Evolutionary conservation across 2,113 vertebrate genomes (phyloP), one percentile per base, ranked within the genome.

Genomic region (Phylloscopus whistleri): DNA sequence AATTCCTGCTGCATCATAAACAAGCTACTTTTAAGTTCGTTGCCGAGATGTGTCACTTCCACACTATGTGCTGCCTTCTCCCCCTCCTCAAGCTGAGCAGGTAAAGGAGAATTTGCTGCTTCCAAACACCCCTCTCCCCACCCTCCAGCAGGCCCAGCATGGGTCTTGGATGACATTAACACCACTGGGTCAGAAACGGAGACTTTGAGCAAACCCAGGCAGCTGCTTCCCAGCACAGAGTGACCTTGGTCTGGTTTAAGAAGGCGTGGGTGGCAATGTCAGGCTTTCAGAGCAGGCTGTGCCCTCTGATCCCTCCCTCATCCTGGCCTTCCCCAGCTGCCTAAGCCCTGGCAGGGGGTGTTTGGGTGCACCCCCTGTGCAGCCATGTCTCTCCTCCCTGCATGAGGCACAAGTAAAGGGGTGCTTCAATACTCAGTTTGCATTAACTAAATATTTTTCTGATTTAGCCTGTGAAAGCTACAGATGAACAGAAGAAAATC

Each of bases 81-180:
- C 30, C 17, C 7, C 4, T 68, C 39, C 24, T 55, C 24, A 43
- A 46, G 41, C 1, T 63, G 37, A 69, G 69, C 16, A 80, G 51
- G 8, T 21, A 55, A 75, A 90, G 24, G 13, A 70, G 68, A 48
- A 35, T 22, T 27, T 41, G 3, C 46, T 58, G 31, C 46, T 64
- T 89, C 77, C 27, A 56, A 49, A 2, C 3, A 44, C 17, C 7
- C 18, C 8, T n/a, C 43, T 92, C 11, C 59, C 26, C 46, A 51
- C 1, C 5, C 10, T 20, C 8, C 7, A 48, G n/a, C 30, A 46
- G 5, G 20, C 13, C 24, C 5, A 6, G 10, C 0, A 0, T 20
- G 16, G 27, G 10, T 51, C 49, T 19, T 55, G 74, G 39, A 14
- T 52, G 78, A 19, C 18, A 8, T 37, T 46, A 62, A 49, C 43